These are phyloP conservation scores for Xenopus tropicalis DNA, from an alignment of 2,113 vertebrate genomes.

Conservation along the genomic window UCB_Xtro_10.0 CM004449.2:93059001-93059500, in stretches of 20 bases:
- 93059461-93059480: constrained; percentile 13
- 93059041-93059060: too few relatives aligned
- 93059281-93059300: constrained; percentile 69
- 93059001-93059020: too few relatives aligned
- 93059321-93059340: constrained; percentile 57
- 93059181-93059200: too few relatives aligned
- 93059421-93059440: constrained; percentile 54
- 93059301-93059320: constrained; percentile 50
- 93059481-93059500: constrained; percentile 21
- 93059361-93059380: constrained; percentile 76
- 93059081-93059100: too few relatives aligned
- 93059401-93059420: constrained; percentile 59
- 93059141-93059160: too few relatives aligned
- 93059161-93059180: too few relatives aligned
- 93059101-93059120: too few relatives aligned
- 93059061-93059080: too few relatives aligned
- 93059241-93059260: neutral
- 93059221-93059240: too few relatives aligned
- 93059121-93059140: too few relatives aligned
- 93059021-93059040: too few relatives aligned
- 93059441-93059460: constrained; percentile 39
- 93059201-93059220: too few relatives aligned
- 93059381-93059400: constrained; percentile 54
- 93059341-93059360: constrained; percentile 71
- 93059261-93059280: constrained; percentile 46